Evolutionary conservation across 2,888 invertebrate genomes (phyloP).

Genomic region (Agrochola litura): DNA sequence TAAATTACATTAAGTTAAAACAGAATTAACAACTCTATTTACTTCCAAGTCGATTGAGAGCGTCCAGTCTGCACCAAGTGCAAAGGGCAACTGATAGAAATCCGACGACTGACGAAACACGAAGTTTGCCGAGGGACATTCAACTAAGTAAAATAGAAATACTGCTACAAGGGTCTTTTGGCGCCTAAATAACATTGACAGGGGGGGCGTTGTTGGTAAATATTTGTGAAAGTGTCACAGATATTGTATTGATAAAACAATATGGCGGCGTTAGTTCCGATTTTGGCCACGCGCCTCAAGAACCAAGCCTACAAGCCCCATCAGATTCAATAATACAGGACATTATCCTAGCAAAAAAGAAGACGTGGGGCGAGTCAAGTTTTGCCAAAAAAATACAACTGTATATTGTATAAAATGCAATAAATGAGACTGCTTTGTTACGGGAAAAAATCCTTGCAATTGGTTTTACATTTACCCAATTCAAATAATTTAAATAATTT

Average conservation of each 20-base stretch:
- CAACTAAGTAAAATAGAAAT: too few relatives aligned
- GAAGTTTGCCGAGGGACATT: too few relatives aligned
- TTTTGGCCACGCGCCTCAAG: background rate
- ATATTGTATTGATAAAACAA: too few relatives aligned
- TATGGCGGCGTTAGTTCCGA: background rate
- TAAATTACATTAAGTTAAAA: too few relatives aligned
- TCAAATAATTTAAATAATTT: slow-evolving; percentile 12
- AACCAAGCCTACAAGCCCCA: background rate
- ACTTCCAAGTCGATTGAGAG: too few relatives aligned
- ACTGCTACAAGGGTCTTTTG: background rate
- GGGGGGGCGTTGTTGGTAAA: background rate
- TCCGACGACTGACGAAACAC: too few relatives aligned
- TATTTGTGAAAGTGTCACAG: background rate
- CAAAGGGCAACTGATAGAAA: too few relatives aligned
- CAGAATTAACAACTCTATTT: too few relatives aligned
- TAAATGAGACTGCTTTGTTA: slow-evolving; percentile 7
- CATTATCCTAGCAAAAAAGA: too few relatives aligned
- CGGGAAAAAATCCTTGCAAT: background rate
- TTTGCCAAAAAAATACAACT: slow-evolving; percentile 5
- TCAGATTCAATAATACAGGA: too few relatives aligned
- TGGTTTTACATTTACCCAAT: slow-evolving; percentile 15
- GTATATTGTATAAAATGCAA: slow-evolving; percentile 7
- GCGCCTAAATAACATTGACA: background rate
- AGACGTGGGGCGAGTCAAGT: background rate
- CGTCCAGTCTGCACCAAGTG: too few relatives aligned